phyloP scores from a whole-genome alignment of 1,140 invertebrate species.

The Zeugodacus cucurbitae region DNA sequence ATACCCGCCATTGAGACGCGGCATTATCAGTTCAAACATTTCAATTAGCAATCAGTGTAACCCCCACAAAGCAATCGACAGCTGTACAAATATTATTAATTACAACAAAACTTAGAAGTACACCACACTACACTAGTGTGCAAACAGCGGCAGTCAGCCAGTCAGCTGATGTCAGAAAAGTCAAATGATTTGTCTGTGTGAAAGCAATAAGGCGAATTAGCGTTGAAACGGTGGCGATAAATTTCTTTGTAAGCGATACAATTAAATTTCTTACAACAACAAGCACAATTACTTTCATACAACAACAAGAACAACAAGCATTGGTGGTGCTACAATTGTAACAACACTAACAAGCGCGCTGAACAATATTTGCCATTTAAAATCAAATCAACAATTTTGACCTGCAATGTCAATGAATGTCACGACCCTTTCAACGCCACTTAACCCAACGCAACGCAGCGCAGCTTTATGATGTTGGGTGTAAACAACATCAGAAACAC shows the following conservation, averaged over 20 bases:
- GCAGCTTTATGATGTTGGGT: neutral
- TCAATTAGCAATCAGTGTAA: neutral
- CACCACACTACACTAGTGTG: neutral
- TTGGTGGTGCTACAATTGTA: neutral
- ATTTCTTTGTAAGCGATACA: neutral
- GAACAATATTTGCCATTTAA: neutral
- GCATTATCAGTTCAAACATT: neutral
- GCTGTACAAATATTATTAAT: neutral
- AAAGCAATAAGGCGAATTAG: neutral
- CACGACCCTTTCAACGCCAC: slow-evolving; percentile 49
- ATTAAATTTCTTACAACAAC: slow-evolving; percentile 10
- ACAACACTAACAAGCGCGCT: neutral
- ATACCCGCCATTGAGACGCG: neutral
- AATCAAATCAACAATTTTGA: slow-evolving; percentile 49
- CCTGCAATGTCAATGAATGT: slow-evolving; percentile 61
- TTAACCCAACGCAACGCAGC: slow-evolving; percentile 43
- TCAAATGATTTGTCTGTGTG: slow-evolving; percentile 45
- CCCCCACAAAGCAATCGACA: neutral
- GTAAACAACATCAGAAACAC: neutral
- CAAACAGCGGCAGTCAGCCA: neutral
- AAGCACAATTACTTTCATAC: neutral
- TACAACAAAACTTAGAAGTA: neutral
- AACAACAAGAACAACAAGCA: neutral
- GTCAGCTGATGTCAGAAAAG: slow-evolving; percentile 47
- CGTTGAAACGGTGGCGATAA: neutral